Percentiles rank a stretch among this genome's conserved stretches.
These are phyloP conservation scores for Takifugu bimaculatus DNA, from an alignment of 2,113 vertebrate species.

Conservation along the genomic window DNA sequence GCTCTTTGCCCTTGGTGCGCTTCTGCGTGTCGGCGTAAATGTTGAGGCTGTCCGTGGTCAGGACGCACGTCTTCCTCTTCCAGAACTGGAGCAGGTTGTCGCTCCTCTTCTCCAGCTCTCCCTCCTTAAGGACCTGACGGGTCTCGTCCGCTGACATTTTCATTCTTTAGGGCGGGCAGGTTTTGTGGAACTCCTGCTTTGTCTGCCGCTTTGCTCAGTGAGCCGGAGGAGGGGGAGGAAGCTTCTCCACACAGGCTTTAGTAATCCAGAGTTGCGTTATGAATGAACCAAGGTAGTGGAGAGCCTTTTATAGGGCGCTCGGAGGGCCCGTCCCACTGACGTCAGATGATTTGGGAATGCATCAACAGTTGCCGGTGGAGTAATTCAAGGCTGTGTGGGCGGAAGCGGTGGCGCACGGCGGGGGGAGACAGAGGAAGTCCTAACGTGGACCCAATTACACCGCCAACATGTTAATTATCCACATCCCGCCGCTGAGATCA, in stretches of 20 bases:
- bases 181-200: constrained; percentile 1
- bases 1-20: constrained; percentile 83
- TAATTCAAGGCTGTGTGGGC: constrained; percentile 55
- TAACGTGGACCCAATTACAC: constrained; percentile 55
- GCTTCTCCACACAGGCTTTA: constrained; percentile 12
- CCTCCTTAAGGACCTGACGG: constrained; percentile 82
- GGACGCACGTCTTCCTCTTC: constrained; percentile 92
- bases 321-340: constrained; percentile 62
- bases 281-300: constrained; percentile 39
- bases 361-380: constrained; percentile 63
- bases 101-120: constrained; percentile 94
- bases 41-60: constrained; percentile 88
- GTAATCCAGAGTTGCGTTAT: constrained; percentile 59
- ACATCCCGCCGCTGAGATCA: constrained; percentile 44
- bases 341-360: constrained; percentile 63
- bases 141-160: constrained; percentile 78
- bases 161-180: constrained; percentile 58
- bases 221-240: constrained; percentile 15
- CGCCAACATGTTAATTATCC: constrained; percentile 50
- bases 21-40: constrained; percentile 85
- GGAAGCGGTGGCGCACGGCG: constrained; percentile 43
- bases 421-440: constrained; percentile 49
- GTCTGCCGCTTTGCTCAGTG: constrained; percentile 22
- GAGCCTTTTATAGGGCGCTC: constrained; percentile 38
- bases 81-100: constrained; percentile 93